A percentile compares a stretch with the other conserved stretches of the same genome.
These are phyloP conservation scores for Octodon degus DNA, from an alignment of 2,113 vertebrate species.

Conservation along the genomic window DNA sequence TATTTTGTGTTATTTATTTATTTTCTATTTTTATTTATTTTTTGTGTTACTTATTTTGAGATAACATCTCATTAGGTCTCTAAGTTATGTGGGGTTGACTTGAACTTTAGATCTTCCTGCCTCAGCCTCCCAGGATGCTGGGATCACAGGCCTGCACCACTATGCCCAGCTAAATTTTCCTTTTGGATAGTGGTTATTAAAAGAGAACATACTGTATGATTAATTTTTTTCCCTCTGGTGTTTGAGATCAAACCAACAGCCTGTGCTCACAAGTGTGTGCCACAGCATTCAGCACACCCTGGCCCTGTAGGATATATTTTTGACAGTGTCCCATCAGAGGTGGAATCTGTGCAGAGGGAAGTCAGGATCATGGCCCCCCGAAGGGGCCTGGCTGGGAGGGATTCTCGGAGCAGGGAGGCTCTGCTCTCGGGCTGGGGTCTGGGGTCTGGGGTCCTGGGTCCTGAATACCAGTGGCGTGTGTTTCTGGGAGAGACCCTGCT, in stretches of 20 bases:
- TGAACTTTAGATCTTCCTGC: background rate
- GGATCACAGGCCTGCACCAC: background rate
- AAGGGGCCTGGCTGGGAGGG: background rate
- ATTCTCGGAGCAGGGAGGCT: background rate
- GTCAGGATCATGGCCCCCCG: background rate
- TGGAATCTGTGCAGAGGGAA: background rate
- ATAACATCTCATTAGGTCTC: background rate
- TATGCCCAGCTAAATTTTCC: background rate
- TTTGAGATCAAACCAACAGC: background rate
- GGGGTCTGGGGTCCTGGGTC: background rate
- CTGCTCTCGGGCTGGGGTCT: background rate
- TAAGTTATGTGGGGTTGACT: background rate
- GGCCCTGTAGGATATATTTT: background rate
- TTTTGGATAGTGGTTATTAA: background rate
- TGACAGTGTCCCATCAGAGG: background rate
- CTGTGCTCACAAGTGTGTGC: too few species aligned
- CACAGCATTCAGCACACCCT: too few species aligned
- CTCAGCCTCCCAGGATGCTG: background rate
- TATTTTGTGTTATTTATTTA: background rate
- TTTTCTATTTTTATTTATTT: too few species aligned
- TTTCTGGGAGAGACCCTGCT: background rate
- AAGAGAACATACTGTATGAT: background rate
- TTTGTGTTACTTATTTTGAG: background rate
- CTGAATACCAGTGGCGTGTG: background rate
- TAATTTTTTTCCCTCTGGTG: background rate